phyloP scores from a whole-genome alignment of 2,888 invertebrate species.

The Nomada flava region DNA sequence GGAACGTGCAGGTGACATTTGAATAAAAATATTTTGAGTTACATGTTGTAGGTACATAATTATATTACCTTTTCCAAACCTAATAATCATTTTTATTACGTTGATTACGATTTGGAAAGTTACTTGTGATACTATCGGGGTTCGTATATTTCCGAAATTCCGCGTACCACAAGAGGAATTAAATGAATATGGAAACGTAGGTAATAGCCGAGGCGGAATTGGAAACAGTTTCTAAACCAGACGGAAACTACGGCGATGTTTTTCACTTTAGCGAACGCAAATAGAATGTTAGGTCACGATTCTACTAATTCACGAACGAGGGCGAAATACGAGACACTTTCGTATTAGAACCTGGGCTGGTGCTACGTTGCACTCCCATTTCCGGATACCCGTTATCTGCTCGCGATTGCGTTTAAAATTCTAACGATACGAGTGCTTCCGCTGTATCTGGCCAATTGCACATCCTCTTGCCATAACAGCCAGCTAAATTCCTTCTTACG shows the following conservation, averaged over 20 bases:
- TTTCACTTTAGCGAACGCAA: conserved; percentile 38
- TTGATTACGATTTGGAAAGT: no score
- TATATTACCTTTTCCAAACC: no score
- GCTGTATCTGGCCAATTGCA: conserved; percentile 42
- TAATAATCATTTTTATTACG: no score
- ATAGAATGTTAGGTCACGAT: conserved; percentile 47
- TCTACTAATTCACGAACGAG: conserved; percentile 32
- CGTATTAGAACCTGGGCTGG: conserved; percentile 23
- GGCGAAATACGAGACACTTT: conserved; percentile 42
- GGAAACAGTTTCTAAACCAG: conserved; percentile 16
- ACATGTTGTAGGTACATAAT: no score
- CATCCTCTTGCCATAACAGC: conserved; percentile 33
- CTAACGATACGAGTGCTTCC: conserved; percentile 21
- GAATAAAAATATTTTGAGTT: no score
- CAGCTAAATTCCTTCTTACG: conserved; percentile 40
- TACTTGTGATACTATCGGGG: no score
- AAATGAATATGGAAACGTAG: not conserved
- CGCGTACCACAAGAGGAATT: not conserved
- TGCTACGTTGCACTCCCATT: conserved; percentile 34
- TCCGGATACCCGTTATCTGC: conserved; percentile 43
- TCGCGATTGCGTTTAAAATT: conserved; percentile 52
- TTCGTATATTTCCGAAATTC: not conserved
- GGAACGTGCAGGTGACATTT: no score
- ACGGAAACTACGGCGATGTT: conserved; percentile 19
- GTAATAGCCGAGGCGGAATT: not conserved